phyloP scores from a whole-genome alignment of 2,888 invertebrate genomes.

The Brachyopa scutellaris region DNA sequence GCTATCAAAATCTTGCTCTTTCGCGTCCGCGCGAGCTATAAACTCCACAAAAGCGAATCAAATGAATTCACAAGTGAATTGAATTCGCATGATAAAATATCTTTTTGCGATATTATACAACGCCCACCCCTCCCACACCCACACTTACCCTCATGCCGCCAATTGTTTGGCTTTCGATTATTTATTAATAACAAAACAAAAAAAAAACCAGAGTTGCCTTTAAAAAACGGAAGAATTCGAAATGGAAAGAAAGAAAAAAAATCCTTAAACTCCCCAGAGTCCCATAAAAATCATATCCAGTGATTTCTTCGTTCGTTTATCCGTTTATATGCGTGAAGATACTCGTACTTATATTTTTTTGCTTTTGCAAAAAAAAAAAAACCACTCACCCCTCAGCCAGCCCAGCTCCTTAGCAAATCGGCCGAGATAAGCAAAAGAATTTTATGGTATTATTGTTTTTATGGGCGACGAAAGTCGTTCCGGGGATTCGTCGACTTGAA shows the following conservation, averaged over 20 bases:
- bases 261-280: conserved; percentile 65
- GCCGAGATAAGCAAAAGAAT: conserved; percentile 75
- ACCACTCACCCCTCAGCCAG: conserved; percentile 35
- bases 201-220: conserved; percentile 34
- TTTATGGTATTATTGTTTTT: conserved; percentile 76
- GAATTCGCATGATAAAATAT: conserved; percentile 69
- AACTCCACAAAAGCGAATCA: conserved; percentile 56
- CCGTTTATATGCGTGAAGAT: conserved; percentile 71
- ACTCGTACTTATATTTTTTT: conserved; percentile 43
- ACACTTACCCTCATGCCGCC: neutral
- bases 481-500: conserved; percentile 31
- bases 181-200: conserved; percentile 65
- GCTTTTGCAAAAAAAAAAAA: conserved; percentile 12
- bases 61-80: conserved; percentile 72
- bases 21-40: conserved; percentile 45
- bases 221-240: conserved; percentile 1
- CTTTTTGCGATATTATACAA: conserved; percentile 45
- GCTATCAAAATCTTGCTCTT: conserved; percentile 43
- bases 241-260: conserved; percentile 12
- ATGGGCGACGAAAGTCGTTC: conserved; percentile 73
- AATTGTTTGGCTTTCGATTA: conserved; percentile 71
- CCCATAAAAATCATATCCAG: conserved; percentile 72
- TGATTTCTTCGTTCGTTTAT: conserved; percentile 71
- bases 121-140: conserved; percentile 11
- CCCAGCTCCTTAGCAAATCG: conserved; percentile 62